Base-by-base conservation (phyloP, 2,888 invertebrate genomes). In the Ferrisia virgata region DNA sequence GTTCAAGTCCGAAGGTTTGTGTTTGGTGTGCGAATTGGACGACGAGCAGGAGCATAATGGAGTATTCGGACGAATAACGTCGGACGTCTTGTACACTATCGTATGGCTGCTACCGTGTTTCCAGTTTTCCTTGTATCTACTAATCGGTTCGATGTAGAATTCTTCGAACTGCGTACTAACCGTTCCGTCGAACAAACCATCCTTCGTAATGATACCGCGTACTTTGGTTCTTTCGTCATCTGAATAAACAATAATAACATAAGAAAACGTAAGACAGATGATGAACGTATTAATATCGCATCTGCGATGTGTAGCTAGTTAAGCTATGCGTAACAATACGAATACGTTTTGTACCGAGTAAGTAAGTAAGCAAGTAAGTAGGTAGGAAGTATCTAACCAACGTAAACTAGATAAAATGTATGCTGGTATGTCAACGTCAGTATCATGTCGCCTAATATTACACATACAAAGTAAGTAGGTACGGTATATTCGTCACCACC, bases 131-230 rank as follows among this genome's bases (percentile, higher is more conserved):
- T 33, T 28, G 40, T 85, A 72, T n/a, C 84, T 33, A 43, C 39
- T 84, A 11, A 84, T 90, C 8, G 95, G 95, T 89, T 97, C 96
- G 87, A 97, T 92, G 89, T 95, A 96, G 89, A 93, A 95, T 87
- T 95, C 94, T 87, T 95, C 95, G 82, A 92, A 90, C 85, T 91
- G 90, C 82, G 95, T 94, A 89, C 92, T 91, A 88, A 97, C 93
- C 84, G 94, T 94, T 83, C 97, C 97, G 88, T 97, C 97, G 89
- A 97, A 95, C 85, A 96, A 91, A 85, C 97, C 97, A 85, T 96
- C 94, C 85, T 92, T 91, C 85, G 96, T 96, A 87, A 97, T 92
- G 87, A 97, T 90, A 58, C 97, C 97, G 88, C 95, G 94, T 83
- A 96, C 95, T 86, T 92, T 90, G 15, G 96, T 94, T 79, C 91